phyloP scores from a whole-genome alignment of 2,888 invertebrate genomes.

The Drosophila birchii region DNA sequence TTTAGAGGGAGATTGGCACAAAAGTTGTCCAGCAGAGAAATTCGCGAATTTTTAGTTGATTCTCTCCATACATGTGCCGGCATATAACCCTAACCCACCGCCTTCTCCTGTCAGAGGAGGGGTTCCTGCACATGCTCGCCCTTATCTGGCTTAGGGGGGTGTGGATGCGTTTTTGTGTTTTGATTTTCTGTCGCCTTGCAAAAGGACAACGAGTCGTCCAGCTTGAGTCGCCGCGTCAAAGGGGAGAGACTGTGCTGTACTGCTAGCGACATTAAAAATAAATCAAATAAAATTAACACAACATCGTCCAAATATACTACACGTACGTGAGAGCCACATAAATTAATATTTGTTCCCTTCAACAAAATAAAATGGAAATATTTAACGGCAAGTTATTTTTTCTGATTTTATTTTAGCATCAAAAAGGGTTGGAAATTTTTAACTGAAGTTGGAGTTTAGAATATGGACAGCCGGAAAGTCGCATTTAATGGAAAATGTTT shows the following conservation, averaged over 20 bases:
- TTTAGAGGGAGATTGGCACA: conserved; percentile 42
- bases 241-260: conserved; percentile 5
- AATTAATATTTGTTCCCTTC: conserved; percentile 63
- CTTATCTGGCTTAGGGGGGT: conserved; percentile 29
- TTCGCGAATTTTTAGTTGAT: conserved; percentile 80
- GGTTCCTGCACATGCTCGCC: conserved; percentile 53
- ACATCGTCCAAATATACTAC: conserved; percentile 43
- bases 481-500: conserved; percentile 7
- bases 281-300: conserved; percentile 73
- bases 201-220: conserved; percentile 63
- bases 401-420: neutral
- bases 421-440: conserved; percentile 16
- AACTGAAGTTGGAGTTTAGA: conserved; percentile 3
- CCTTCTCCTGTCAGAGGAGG: neutral
- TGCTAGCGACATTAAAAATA: conserved; percentile 76
- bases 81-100: conserved; percentile 16
- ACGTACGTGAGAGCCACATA: conserved; percentile 54
- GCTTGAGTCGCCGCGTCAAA: conserved; percentile 39
- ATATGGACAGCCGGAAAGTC: conserved; percentile 1
- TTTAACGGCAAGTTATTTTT: conserved; percentile 24
- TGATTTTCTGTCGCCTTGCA: conserved; percentile 80
- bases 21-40: conserved; percentile 69
- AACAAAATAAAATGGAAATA: conserved; percentile 36
- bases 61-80: conserved; percentile 57
- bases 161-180: conserved; percentile 71